These are phyloP conservation scores for Germaria angustata DNA, from an alignment of 2,888 invertebrate species.

Conservation along the genomic window DNA sequence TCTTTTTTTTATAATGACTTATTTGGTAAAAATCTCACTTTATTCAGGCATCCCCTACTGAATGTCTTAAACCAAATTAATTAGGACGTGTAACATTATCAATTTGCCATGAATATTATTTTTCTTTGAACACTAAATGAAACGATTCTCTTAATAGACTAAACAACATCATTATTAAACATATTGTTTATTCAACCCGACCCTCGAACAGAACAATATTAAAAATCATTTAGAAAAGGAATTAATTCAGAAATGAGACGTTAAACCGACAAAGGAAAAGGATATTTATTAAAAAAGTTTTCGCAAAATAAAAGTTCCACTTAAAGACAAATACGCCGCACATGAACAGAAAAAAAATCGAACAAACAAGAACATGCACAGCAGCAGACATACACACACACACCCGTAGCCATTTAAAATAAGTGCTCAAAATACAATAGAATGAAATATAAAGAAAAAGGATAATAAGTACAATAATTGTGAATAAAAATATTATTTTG, in stretches of 20 bases:
- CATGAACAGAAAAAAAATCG: not conserved
- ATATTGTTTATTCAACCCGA: not conserved
- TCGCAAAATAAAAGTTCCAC: constrained; percentile 1
- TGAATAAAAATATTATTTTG: constrained; percentile 56
- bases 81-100: not conserved
- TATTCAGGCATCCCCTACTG: not conserved
- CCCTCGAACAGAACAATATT: not conserved
- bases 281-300: not conserved
- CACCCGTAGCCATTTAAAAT: not conserved
- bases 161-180: not conserved
- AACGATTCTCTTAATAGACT: not conserved
- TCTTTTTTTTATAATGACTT: too few relatives aligned
- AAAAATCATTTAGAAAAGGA: not conserved
- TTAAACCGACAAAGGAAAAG: not conserved
- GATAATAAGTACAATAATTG: constrained; percentile 37
- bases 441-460: not conserved
- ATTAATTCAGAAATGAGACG: not conserved
- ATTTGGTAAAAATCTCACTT: not conserved
- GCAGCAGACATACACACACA: constrained; percentile 9
- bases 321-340: not conserved
- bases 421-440: not conserved
- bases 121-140: not conserved
- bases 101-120: not conserved
- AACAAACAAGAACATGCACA: not conserved
- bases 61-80: not conserved